These are phyloP conservation scores for Xiphophorus couchianus DNA, from an alignment of 2,113 vertebrate genomes.

Conservation along the genomic window DNA sequence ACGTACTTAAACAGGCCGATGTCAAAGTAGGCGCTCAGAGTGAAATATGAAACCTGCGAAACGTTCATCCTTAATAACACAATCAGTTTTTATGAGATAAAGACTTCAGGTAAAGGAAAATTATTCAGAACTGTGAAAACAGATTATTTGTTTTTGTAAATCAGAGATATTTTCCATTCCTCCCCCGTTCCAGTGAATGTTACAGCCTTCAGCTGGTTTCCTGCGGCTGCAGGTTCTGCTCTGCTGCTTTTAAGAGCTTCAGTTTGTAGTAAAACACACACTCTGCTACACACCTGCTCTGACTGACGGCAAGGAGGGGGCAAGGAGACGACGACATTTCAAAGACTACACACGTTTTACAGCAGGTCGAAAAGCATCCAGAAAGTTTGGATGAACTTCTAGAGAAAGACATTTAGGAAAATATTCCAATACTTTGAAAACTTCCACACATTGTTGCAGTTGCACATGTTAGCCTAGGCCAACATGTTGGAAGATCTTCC, in stretches of 20 bases:
- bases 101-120: neutral
- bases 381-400: no score
- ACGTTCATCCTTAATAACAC: neutral
- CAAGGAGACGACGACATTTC: no score
- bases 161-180: neutral
- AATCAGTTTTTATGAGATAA: neutral
- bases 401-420: no score
- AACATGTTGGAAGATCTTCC: no score
- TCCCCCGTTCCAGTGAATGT: neutral
- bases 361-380: no score
- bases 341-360: no score
- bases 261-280: neutral
- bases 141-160: neutral
- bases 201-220: neutral
- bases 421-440: no score
- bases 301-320: neutral
- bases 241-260: neutral
- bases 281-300: neutral
- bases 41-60: slow-evolving; percentile 5
- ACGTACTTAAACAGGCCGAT: neutral
- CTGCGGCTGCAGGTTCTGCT: neutral
- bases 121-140: slow-evolving; percentile 8
- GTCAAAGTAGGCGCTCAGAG: slow-evolving; percentile 10
- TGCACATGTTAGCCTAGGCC: no score
- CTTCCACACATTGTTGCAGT: no score